phyloP scores from a whole-genome alignment of 53 echinoderm and acorn worm genomes.

The Patiria pectinifera region DNA sequence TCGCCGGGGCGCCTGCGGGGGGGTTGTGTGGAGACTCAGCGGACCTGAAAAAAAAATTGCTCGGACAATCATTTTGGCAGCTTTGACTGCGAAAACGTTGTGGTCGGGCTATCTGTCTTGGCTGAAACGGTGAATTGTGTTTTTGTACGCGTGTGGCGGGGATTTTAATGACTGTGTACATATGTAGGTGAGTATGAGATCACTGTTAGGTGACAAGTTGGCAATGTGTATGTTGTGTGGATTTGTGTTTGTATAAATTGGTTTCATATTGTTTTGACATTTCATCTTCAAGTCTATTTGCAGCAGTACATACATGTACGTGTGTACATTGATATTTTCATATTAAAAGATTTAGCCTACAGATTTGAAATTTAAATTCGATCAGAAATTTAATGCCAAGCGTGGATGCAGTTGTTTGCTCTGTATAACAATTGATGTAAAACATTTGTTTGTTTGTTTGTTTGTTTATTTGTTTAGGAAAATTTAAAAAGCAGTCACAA shows the following conservation, averaged over 20 bases:
- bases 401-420: too few species aligned
- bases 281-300: not conserved
- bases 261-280: not conserved
- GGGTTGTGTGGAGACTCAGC: not conserved
- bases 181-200: not conserved
- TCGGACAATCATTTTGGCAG: not conserved
- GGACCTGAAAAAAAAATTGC: constrained; percentile 1
- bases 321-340: too few species aligned
- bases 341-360: too few species aligned
- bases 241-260: not conserved
- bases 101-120: not conserved
- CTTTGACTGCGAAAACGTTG: not conserved
- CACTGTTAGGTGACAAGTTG: not conserved
- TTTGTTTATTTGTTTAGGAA: too few species aligned
- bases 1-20: constrained; percentile 5
- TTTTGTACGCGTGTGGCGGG: not conserved
- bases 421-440: too few species aligned
- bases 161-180: not conserved
- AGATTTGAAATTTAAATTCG: too few species aligned
- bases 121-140: not conserved
- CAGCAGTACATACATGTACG: too few species aligned
- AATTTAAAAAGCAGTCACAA: too few species aligned
- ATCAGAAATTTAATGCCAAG: too few species aligned
- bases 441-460: too few species aligned
- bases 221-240: not conserved